A percentile compares a stretch with the other conserved stretches of the same genome.
Evolutionary conservation across 2,797 vertebrate species (phyloP).

Genomic region (Acanthurus leucopareius): DNA sequence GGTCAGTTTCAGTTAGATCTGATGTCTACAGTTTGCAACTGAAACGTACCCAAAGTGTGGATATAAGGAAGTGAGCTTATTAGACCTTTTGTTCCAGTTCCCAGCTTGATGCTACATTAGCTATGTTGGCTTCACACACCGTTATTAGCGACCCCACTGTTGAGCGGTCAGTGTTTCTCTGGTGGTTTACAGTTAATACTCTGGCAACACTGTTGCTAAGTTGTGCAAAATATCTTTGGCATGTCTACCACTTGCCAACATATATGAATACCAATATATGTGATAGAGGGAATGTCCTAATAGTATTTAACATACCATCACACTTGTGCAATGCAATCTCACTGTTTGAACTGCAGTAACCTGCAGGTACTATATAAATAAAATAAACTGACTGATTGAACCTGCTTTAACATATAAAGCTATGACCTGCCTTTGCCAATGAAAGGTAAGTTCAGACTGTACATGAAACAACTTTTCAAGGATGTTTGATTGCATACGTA

Average conservation of each 20-base stretch:
- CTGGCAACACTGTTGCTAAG: background rate
- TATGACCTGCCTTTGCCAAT: too few species aligned
- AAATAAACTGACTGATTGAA: background rate
- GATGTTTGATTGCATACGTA: too few species aligned
- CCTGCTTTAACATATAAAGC: background rate
- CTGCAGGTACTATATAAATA: background rate
- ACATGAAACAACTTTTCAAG: too few species aligned
- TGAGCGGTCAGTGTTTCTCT: background rate
- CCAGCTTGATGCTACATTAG: background rate
- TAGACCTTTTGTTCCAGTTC: background rate
- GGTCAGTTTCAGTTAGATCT: too few species aligned
- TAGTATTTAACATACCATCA: too few species aligned
- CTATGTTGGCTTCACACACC: background rate
- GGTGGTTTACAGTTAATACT: too few species aligned
- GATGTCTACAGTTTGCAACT: too few species aligned
- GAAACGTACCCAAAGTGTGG: too few species aligned
- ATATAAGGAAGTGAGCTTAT: background rate
- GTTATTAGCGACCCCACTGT: background rate
- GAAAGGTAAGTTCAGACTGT: too few species aligned
- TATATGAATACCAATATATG: background rate
- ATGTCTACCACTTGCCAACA: background rate
- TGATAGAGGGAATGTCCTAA: too few species aligned
- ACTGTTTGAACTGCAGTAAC: background rate
- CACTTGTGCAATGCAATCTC: background rate
- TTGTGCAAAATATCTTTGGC: background rate